Conservation (phyloP, 35 echinoderm and acorn worm genomes). For the Stichopus chloronotus region DNA sequence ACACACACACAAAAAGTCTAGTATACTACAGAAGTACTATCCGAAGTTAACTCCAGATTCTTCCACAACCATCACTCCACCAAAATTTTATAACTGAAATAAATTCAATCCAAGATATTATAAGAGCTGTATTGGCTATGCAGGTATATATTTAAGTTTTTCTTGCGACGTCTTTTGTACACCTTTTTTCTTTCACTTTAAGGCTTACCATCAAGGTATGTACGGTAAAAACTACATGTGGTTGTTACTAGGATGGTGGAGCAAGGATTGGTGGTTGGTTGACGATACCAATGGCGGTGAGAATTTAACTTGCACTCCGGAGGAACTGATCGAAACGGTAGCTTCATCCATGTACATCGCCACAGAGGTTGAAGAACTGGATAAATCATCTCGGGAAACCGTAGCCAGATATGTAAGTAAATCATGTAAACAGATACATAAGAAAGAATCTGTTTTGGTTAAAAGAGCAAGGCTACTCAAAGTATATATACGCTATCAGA, state of each 20-base stretch:
- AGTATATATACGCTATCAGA: too few species aligned
- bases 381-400: not conserved
- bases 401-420: constrained; percentile 43
- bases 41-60: too few species aligned
- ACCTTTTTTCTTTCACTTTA: not conserved
- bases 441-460: not conserved
- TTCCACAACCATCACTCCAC: too few species aligned
- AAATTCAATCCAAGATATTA: too few species aligned
- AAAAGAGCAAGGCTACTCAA: too few species aligned
- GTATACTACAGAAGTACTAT: too few species aligned
- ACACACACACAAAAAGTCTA: too few species aligned
- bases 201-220: constrained; percentile 41
- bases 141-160: too few species aligned
- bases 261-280: constrained; percentile 38
- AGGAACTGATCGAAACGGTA: not conserved
- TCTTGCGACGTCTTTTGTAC: too few species aligned
- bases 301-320: constrained; percentile 35
- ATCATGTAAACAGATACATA: not conserved
- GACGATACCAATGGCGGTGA: not conserved
- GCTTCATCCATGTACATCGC: constrained; percentile 52
- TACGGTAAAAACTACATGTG: constrained; percentile 42
- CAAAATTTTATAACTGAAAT: too few species aligned
- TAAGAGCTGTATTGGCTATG: too few species aligned
- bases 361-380: constrained; percentile 49
- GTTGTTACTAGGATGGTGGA: constrained; percentile 36